Base-by-base conservation (phyloP, 2,113 vertebrate genomes). In the Bostrychus sinensis region DNA sequence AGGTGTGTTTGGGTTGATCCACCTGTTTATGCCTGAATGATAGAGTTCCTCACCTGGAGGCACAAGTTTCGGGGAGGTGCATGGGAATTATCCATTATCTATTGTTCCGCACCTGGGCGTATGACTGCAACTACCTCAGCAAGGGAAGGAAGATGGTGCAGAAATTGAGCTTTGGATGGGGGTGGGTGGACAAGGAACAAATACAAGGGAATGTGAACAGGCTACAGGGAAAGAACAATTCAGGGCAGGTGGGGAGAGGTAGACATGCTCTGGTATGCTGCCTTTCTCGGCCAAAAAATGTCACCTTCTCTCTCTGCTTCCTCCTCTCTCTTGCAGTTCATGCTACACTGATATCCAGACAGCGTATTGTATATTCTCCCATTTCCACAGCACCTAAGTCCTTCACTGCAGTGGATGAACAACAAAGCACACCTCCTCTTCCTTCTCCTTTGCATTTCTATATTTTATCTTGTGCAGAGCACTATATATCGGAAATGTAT, bases 31-130 rank as follows among this genome's bases (percentile, higher is more conserved):
- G 72, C 71, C 64, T 57, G 56, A 81, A 79, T 89, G 90, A 91
- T 92, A 88, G 86, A 85, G 79, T 92, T 92, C 84, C 91, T 89
- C 83, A 91, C 90, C 90, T 84, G 78, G 90, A 88, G 90, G 88
- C 72, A 66, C 65, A 54, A 70, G 67, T 80, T 73, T 81, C 77
- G 78, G 83, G 86, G 80, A 82, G 74, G 77, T 67, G 78, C 82
- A 73, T 86, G 86, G 85, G 85, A 89, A 87, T 59, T 58, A 83
- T 71, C 72, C n/a, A 57, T 70, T 37, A 25, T 43, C 79, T 80
- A 88, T 92, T 93, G 90, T 93, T 86, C 66, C n/a, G 48, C 61
- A 75, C 64, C 72, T 73, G 81, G 87, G 88, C 70, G 85, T 89
- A 85, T 86, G 85, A 84, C 81, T 48, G 45, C 45, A 62, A 62